phyloP scores from a whole-genome alignment of 2,797 vertebrate genomes.

The Eidolon dupreanum region DNA sequence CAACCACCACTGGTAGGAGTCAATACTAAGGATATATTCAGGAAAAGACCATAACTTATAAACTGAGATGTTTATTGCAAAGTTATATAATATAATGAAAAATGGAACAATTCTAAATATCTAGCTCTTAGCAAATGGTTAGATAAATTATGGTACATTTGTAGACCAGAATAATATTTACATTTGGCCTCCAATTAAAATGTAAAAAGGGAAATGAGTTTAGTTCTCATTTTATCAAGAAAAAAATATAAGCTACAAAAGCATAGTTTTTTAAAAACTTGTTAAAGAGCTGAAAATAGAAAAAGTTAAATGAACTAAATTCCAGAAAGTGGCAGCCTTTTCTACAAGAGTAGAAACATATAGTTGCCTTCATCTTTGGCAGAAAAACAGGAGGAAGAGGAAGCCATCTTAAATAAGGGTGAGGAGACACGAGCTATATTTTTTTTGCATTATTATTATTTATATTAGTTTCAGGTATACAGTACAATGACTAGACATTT shows the following conservation, averaged over 20 bases:
- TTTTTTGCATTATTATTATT: too few species aligned
- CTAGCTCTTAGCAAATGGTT: not conserved
- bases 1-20: not conserved
- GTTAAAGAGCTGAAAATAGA: not conserved
- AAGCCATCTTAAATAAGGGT: not conserved
- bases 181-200: slow-evolving; percentile 19
- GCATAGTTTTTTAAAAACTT: not conserved
- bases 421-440: not conserved
- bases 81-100: slow-evolving; percentile 25
- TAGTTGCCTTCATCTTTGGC: not conserved
- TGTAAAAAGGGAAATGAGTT: not conserved
- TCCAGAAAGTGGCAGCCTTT: not conserved
- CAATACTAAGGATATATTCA: not conserved
- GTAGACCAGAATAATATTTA: slow-evolving; percentile 25
- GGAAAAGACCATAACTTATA: not conserved
- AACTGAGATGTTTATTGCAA: not conserved
- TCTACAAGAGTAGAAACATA: not conserved
- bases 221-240: slow-evolving; percentile 25
- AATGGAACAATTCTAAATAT: slow-evolving; percentile 16
- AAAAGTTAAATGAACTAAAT: not conserved
- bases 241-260: not conserved
- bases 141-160: slow-evolving; percentile 31
- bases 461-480: too few species aligned
- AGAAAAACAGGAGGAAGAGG: not conserved
- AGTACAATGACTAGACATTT: too few species aligned